phyloP scores from a whole-genome alignment of 1,140 invertebrate genomes.

The Papilio xuthus region DNA sequence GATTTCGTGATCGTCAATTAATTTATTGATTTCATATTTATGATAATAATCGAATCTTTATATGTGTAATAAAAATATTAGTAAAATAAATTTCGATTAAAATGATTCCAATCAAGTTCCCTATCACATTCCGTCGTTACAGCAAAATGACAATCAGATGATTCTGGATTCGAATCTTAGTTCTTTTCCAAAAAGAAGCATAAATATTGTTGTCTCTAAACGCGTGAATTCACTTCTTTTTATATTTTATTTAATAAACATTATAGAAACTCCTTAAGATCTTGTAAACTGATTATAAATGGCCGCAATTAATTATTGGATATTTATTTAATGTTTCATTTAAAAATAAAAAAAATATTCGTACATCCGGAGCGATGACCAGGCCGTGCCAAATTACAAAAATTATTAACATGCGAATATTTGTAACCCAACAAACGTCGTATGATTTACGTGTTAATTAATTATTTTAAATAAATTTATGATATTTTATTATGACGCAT shows the following conservation, averaged over 20 bases:
- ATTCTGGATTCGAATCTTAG: no score
- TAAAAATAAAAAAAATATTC: neutral
- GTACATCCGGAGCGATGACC: slow-evolving; percentile 6
- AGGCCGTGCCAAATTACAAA: neutral
- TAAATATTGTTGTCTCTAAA: no score
- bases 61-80: no score
- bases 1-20: neutral
- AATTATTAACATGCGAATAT: slow-evolving; percentile 8
- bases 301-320: neutral
- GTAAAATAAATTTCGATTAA: no score
- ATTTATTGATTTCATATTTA: neutral
- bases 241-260: neutral
- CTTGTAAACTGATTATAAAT: neutral
- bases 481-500: neutral
- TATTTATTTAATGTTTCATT: neutral
- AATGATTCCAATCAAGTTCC: no score
- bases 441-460: neutral
- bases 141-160: no score
- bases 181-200: no score
- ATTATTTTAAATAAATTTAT: neutral
- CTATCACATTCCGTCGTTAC: no score
- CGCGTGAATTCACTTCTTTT: no score
- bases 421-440: neutral
- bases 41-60: neutral
- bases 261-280: neutral